phyloP scores from a whole-genome alignment of 1,140 invertebrate genomes.

The Ladona fulva region DNA sequence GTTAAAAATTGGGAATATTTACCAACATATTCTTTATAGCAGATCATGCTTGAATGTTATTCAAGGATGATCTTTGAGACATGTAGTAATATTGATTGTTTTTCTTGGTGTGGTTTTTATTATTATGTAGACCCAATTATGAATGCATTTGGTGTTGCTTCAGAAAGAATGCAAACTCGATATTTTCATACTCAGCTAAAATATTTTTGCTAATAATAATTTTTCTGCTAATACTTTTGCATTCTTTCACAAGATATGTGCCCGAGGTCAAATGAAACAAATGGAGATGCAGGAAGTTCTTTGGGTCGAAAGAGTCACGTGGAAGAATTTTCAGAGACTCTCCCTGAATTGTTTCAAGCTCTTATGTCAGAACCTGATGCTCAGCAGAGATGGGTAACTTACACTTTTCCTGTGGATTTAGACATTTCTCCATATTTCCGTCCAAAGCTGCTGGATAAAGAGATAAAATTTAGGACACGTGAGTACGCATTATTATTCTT shows the following conservation, averaged over 20 bases:
- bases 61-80: no score
- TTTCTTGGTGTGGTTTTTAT: no score
- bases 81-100: no score
- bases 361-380: constrained; percentile 69
- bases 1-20: no score
- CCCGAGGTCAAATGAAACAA: constrained; percentile 64
- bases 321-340: constrained; percentile 71
- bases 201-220: no score
- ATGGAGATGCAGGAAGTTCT: constrained; percentile 42
- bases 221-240: no score
- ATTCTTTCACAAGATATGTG: constrained; percentile 61
- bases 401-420: constrained; percentile 48
- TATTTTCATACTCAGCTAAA: no score
- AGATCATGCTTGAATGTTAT: no score
- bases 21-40: no score
- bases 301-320: constrained; percentile 75
- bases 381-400: constrained; percentile 63
- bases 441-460: constrained; percentile 28
- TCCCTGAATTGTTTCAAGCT: constrained; percentile 72
- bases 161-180: no score
- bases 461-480: constrained; percentile 40
- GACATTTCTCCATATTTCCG: constrained; percentile 28
- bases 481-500: constrained; percentile 44
- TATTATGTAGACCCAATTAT: no score
- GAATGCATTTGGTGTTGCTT: no score